phyloP scores from a whole-genome alignment of 2,797 vertebrate genomes.

The Eulemur coronatus region DNA sequence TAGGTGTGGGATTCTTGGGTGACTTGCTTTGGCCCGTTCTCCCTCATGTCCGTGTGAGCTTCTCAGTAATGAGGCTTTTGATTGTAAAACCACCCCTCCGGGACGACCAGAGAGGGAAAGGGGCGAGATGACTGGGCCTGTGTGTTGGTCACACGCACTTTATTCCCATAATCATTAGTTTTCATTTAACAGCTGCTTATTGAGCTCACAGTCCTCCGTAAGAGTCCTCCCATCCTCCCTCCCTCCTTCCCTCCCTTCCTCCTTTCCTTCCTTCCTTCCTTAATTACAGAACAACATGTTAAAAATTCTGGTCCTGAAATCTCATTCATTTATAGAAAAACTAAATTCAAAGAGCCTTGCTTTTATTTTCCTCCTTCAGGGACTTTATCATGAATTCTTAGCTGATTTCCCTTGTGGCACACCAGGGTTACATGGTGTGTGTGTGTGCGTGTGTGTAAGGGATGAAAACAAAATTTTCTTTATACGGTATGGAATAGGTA shows the following conservation, averaged over 20 bases:
- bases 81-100: constrained; percentile 10
- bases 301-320: constrained; percentile 42
- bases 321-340: constrained; percentile 53
- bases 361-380: not conserved
- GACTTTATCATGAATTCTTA: constrained; percentile 46
- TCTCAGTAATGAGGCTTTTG: constrained; percentile 53
- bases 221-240: not conserved
- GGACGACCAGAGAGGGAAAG: not conserved
- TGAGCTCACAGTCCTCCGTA: not conserved
- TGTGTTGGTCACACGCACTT: not conserved
- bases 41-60: constrained; percentile 10
- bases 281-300: constrained; percentile 50
- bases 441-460: not conserved
- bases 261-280: not conserved
- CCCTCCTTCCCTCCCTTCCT: not conserved
- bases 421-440: not conserved
- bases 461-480: constrained; percentile 51
- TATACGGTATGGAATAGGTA: constrained; percentile 59
- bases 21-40: constrained; percentile 37
- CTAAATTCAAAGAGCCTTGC: constrained; percentile 43
- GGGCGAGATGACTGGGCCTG: not conserved
- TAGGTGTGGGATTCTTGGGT: constrained; percentile 33
- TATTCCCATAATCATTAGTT: not conserved
- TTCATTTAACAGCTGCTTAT: not conserved
- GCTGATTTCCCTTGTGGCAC: constrained; percentile 55